These are phyloP conservation scores for Leptobrachium leishanense DNA, from an alignment of 2,113 vertebrate genomes.

Conservation along the genomic window DNA sequence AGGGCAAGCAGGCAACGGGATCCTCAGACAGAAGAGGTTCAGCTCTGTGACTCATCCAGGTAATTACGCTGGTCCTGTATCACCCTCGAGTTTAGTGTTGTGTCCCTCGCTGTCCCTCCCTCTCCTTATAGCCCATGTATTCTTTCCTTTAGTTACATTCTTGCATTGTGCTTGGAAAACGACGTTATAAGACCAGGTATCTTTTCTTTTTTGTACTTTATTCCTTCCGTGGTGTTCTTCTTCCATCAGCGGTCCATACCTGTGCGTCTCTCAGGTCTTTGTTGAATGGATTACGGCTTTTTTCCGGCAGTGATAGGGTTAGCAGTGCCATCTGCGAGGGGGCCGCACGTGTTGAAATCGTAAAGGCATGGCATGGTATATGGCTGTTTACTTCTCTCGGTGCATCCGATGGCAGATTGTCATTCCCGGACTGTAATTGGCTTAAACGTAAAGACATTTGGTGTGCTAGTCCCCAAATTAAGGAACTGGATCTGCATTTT, in stretches of 20 bases:
- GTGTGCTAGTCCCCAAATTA: background rate
- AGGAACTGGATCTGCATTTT: background rate
- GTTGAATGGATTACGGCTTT: constrained; percentile 1
- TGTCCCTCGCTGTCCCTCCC: background rate
- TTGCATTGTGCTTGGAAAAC: background rate
- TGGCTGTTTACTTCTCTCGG: background rate
- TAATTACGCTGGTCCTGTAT: constrained; percentile 24
- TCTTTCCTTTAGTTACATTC: background rate
- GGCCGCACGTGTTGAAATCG: constrained; percentile 34
- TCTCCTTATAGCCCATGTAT: background rate
- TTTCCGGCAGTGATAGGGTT: constrained; percentile 3
- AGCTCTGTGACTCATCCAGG: constrained; percentile 40
- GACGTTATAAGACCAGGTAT: constrained; percentile 18
- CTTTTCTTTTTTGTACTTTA: background rate
- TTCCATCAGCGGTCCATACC: background rate
- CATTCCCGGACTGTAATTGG: background rate
- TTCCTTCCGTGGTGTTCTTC: background rate
- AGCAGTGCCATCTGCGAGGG: constrained; percentile 7
- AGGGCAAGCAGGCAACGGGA: constrained; percentile 10
- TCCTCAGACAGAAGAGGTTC: constrained; percentile 32
- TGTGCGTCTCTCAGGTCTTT: background rate
- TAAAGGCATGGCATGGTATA: background rate
- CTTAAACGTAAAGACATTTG: background rate
- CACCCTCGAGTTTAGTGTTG: background rate
- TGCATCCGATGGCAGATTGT: background rate